These are phyloP conservation scores for Sus scrofa DNA, from an alignment of 2,113 vertebrate species.

Conservation along the genomic window DNA sequence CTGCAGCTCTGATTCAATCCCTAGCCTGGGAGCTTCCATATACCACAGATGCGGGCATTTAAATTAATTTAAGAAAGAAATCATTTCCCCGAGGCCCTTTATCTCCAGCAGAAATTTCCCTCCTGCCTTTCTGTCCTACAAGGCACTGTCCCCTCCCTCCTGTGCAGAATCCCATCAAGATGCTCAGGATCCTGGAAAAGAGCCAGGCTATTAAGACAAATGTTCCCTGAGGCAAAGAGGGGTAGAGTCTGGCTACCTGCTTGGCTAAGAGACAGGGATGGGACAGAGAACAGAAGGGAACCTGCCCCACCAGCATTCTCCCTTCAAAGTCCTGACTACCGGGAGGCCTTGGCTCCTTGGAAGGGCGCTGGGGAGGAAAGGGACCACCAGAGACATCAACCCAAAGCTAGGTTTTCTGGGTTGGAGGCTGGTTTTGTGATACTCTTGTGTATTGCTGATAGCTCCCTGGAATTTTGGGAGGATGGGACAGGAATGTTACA, in stretches of 20 bases:
- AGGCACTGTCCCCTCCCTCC: neutral
- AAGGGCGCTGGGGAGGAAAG: neutral
- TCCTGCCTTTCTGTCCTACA: neutral
- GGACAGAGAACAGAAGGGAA: neutral
- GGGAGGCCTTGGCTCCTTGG: neutral
- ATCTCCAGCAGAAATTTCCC: neutral
- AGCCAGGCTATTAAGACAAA: neutral
- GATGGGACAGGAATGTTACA: neutral
- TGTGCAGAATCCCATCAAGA: neutral
- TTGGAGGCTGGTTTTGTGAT: neutral
- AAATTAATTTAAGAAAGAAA: too few relatives aligned
- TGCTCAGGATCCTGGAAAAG: conserved; percentile 20
- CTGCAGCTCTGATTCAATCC: too few relatives aligned
- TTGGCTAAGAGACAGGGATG: too few relatives aligned
- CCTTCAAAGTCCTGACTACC: neutral
- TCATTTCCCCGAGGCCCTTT: neutral
- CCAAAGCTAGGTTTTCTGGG: neutral
- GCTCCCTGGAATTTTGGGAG: conserved; percentile 1
- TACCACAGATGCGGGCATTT: too few relatives aligned
- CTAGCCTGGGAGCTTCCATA: too few relatives aligned
- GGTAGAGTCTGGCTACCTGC: neutral
- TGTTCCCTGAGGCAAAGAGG: neutral
- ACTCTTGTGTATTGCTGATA: neutral
- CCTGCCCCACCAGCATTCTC: neutral
- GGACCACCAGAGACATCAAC: neutral